Conservation (phyloP, 2,888 invertebrate genomes). For the Oithona nana region DNA sequence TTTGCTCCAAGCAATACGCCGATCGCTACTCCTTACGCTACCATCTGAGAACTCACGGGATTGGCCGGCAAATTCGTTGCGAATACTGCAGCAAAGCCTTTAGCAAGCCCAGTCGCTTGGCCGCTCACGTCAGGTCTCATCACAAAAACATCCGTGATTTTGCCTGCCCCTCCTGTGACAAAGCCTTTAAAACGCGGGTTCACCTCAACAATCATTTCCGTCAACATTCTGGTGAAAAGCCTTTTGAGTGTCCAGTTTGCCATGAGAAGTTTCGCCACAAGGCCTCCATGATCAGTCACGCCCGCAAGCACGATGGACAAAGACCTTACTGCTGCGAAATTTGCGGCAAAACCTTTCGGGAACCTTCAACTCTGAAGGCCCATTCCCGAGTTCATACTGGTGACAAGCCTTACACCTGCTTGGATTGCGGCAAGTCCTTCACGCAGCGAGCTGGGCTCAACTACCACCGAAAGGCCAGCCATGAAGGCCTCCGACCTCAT, state of each 20-base stretch:
- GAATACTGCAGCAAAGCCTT: constrained; percentile 17
- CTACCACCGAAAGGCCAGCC: constrained; percentile 14
- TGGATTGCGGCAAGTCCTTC: constrained; percentile 11
- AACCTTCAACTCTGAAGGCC: constrained; percentile 16
- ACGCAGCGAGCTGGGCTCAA: constrained; percentile 16
- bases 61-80: constrained; percentile 15
- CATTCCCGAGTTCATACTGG: constrained; percentile 17
- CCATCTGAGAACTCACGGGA: constrained; percentile 16
- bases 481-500: constrained; percentile 8
- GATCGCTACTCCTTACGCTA: constrained; percentile 16
- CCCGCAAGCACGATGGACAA: constrained; percentile 13
- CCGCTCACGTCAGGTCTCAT: constrained; percentile 8
- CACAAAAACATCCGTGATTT: constrained; percentile 17
- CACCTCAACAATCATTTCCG: constrained; percentile 13
- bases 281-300: constrained; percentile 15
- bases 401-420: constrained; percentile 17
- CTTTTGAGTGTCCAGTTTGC: constrained; percentile 6
- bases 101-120: constrained; percentile 12
- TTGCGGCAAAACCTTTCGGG: constrained; percentile 17
- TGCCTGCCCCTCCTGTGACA: constrained; percentile 13
- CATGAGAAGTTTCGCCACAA: constrained; percentile 16
- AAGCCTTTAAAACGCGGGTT: constrained; percentile 15
- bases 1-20: constrained; percentile 14
- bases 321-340: constrained; percentile 15
- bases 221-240: constrained; percentile 15